Conservation (phyloP, 2,888 invertebrate species). For the Drosophila yooni region DNA sequence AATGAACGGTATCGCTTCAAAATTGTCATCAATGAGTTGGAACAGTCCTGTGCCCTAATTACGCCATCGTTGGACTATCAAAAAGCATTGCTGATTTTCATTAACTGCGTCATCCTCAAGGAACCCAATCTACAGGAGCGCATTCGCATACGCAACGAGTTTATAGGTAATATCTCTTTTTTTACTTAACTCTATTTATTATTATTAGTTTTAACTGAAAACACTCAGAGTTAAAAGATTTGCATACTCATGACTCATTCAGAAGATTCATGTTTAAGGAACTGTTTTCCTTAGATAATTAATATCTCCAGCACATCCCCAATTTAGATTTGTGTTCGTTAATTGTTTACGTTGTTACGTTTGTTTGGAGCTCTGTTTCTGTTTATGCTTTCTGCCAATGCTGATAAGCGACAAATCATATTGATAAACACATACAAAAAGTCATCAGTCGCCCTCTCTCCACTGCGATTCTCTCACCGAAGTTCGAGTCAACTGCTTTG, state of each 20-base stretch:
- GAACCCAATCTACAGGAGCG: conserved; percentile 94
- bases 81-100: conserved; percentile 95
- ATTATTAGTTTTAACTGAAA: not conserved
- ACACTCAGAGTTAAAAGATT: not conserved
- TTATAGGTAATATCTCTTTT: conserved; percentile 90
- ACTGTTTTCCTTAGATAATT: not conserved
- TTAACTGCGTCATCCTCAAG: conserved; percentile 97
- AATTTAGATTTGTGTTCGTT: conserved; percentile 3
- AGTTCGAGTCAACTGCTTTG: conserved; percentile 30
- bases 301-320: not conserved
- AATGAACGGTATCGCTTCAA: conserved; percentile 95
- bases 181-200: not conserved
- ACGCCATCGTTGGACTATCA: conserved; percentile 92
- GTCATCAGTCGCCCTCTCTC: conserved; percentile 57
- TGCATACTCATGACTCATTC: not conserved
- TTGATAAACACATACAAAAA: conserved; percentile 67
- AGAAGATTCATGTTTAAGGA: not conserved
- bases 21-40: conserved; percentile 94
- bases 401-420: conserved; percentile 48
- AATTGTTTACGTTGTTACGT: conserved; percentile 28
- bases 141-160: conserved; percentile 95
- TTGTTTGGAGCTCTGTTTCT: conserved; percentile 25
- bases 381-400: no score
- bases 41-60: conserved; percentile 86
- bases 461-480: not conserved